Evolutionary conservation across 2,113 vertebrate species (phyloP).

Genomic region (Trogon surrucura): DNA sequence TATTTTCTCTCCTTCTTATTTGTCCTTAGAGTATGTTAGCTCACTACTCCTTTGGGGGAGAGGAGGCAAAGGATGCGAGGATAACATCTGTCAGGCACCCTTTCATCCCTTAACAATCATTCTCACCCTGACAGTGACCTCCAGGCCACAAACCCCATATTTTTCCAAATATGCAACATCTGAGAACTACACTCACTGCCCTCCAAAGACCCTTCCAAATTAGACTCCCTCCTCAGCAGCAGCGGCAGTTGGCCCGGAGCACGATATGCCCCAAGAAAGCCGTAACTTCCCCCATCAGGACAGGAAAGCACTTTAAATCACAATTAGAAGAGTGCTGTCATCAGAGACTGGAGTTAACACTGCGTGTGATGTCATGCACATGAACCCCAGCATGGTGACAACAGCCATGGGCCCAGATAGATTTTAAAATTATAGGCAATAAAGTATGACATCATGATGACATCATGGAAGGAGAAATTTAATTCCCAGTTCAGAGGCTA

Average conservation of each 20-base stretch:
- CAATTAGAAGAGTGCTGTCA: background rate
- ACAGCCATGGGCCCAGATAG: background rate
- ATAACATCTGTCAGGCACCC: background rate
- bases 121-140: background rate
- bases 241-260: background rate
- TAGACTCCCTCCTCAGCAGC: background rate
- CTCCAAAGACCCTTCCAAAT: background rate
- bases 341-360: background rate
- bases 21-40: background rate
- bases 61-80: background rate
- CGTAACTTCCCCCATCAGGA: background rate
- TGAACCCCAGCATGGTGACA: background rate
- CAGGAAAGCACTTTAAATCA: conserved; percentile 15
- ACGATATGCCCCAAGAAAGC: background rate
- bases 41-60: background rate
- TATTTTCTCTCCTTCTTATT: background rate
- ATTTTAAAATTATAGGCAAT: conserved; percentile 12
- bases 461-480: conserved; percentile 21
- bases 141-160: background rate
- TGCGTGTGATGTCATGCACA: background rate
- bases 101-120: background rate
- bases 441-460: conserved; percentile 60
- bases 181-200: background rate
- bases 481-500: conserved; percentile 10
- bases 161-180: background rate